Conservation (phyloP, 1,140 invertebrate genomes). For the Nylanderia fulva region DNA sequence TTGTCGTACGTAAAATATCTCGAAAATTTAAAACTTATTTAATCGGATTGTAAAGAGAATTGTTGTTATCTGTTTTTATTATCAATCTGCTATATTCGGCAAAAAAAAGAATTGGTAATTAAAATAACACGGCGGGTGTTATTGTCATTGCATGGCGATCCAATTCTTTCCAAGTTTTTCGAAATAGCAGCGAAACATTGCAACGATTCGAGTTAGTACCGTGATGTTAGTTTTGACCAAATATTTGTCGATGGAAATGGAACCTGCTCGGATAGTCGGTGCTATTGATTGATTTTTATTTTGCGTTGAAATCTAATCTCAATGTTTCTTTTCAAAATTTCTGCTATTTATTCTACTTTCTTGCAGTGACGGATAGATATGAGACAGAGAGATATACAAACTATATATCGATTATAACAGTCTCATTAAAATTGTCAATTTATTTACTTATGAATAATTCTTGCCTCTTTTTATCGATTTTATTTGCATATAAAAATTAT, state of each 20-base stretch:
- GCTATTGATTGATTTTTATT: constrained; percentile 68
- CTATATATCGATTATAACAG: not conserved
- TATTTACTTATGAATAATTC: constrained; percentile 4
- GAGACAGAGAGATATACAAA: too few species aligned
- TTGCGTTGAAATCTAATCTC: constrained; percentile 21
- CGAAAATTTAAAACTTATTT: constrained; percentile 58
- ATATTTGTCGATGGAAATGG: constrained; percentile 73
- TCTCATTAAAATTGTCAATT: not conserved
- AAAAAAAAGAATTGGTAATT: constrained; percentile 36
- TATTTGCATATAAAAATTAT: constrained; percentile 9
- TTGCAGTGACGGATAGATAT: not conserved
- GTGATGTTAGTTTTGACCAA: constrained; percentile 75
- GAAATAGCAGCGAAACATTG: constrained; percentile 66
- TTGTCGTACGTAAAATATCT: constrained; percentile 57
- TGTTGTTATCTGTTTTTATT: constrained; percentile 34
- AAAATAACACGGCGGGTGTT: constrained; percentile 64
- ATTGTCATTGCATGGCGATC: constrained; percentile 59
- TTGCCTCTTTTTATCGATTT: not conserved
- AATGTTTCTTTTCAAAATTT: not conserved
- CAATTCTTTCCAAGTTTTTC: constrained; percentile 73
- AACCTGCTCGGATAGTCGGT: constrained; percentile 59
- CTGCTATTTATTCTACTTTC: not conserved
- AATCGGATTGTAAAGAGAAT: constrained; percentile 16
- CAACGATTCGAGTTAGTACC: constrained; percentile 56
- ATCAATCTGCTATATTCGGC: constrained; percentile 49